phyloP scores from a whole-genome alignment of 2,113 vertebrate genomes.

The Bubo scandiacus region DNA sequence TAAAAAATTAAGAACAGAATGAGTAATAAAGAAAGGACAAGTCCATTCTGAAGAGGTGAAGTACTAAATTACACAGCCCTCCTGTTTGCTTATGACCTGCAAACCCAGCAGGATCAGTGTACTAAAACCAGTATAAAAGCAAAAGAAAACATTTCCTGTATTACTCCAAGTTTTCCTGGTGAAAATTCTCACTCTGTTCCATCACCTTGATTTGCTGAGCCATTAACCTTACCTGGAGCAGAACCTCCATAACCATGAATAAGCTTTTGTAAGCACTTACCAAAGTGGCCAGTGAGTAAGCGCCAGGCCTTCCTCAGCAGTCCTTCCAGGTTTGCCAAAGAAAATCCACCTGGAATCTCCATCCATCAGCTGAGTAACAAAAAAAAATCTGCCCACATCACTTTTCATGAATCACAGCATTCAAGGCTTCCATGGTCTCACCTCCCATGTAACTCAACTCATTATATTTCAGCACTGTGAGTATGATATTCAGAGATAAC shows the following conservation, averaged over 20 bases:
- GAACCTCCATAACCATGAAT: background rate
- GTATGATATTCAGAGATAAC: background rate
- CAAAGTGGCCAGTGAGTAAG: rapidly evolving
- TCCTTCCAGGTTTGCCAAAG: background rate
- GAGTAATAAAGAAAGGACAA: background rate
- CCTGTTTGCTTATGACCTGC: background rate
- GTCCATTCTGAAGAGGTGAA: background rate
- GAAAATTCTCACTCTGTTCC: background rate
- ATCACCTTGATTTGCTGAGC: background rate
- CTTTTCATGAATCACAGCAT: background rate
- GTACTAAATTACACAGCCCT: background rate
- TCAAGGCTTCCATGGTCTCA: background rate
- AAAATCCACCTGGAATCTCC: background rate
- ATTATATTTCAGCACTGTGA: background rate
- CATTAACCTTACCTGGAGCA: background rate
- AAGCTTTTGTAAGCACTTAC: background rate
- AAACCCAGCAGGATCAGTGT: background rate
- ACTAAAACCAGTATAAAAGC: background rate
- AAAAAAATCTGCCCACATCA: background rate
- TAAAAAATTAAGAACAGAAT: background rate
- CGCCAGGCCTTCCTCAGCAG: background rate
- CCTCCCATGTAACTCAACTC: background rate
- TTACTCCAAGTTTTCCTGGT: background rate
- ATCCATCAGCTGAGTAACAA: background rate
- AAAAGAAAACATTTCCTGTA: background rate